These are phyloP conservation scores for Gymnoscopelus braueri DNA, from an alignment of 2,797 vertebrate genomes.

Conservation along the genomic window DNA sequence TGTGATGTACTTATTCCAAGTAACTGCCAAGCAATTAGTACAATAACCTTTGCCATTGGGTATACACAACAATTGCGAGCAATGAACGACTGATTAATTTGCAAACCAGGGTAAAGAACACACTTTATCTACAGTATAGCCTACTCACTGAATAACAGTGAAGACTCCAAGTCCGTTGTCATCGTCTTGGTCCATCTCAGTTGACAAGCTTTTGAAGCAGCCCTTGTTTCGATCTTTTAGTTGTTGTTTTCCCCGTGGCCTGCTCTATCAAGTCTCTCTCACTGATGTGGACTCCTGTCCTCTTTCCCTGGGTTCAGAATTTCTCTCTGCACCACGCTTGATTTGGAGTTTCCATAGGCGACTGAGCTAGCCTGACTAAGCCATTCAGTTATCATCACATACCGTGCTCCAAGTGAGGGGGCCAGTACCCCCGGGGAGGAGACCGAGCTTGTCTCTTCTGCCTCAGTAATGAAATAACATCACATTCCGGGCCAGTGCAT, in stretches of 20 bases:
- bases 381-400: conserved; percentile 60
- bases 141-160: conserved; percentile 91
- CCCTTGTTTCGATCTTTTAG: conserved; percentile 41
- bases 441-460: conserved; percentile 76
- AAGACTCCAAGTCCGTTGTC: conserved; percentile 86
- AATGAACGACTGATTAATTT: conserved; percentile 37
- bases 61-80: conserved; percentile 15
- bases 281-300: conserved; percentile 40
- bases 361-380: conserved; percentile 62
- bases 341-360: conserved; percentile 61
- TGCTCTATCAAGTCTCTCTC: conserved; percentile 47
- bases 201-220: conserved; percentile 51
- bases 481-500: conserved; percentile 82
- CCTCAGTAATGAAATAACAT: conserved; percentile 82
- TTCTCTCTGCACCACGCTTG: conserved; percentile 33
- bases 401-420: conserved; percentile 73
- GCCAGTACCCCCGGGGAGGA: conserved; percentile 72
- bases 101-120: conserved; percentile 24
- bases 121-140: conserved; percentile 8
- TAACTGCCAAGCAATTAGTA: neutral
- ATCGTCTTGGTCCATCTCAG: conserved; percentile 79
- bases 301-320: conserved; percentile 46
- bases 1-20: neutral
- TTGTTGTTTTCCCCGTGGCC: conserved; percentile 30
- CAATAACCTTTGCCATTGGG: conserved; percentile 2